phyloP scores from a whole-genome alignment of 2,797 vertebrate genomes.

The Falco novaeseelandiae region DNA sequence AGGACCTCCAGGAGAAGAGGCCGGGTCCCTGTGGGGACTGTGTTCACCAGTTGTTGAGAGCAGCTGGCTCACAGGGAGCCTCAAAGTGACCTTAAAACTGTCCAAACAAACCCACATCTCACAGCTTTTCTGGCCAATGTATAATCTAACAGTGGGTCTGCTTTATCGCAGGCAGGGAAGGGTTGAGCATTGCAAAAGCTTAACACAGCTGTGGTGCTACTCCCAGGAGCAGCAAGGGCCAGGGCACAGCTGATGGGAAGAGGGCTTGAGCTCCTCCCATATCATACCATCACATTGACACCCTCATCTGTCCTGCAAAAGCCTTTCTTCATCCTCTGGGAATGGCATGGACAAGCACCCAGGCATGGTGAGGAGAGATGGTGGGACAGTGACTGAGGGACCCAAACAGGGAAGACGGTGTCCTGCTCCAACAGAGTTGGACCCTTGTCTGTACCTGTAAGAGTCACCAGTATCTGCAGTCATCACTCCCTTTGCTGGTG shows the following conservation, averaged over 20 bases:
- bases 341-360: rapidly evolving
- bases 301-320: neutral
- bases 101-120: neutral
- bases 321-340: neutral
- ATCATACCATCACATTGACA: neutral
- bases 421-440: neutral
- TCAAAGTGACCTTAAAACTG: neutral
- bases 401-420: rapidly evolving
- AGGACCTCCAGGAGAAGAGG: neutral
- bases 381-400: too few species aligned
- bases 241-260: rapidly evolving
- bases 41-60: neutral
- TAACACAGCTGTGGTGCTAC: rapidly evolving
- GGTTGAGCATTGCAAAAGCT: neutral
- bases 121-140: neutral
- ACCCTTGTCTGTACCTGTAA: neutral
- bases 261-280: rapidly evolving
- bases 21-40: neutral
- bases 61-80: slow-evolving; percentile 17
- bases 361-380: neutral
- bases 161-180: neutral
- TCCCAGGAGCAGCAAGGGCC: neutral
- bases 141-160: neutral
- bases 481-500: neutral
- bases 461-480: neutral